Evolutionary conservation across 92 coral and sea anemone species (phyloP), one percentile per base, ranked within the genome.

Genomic region (Paramuricea clavata): DNA sequence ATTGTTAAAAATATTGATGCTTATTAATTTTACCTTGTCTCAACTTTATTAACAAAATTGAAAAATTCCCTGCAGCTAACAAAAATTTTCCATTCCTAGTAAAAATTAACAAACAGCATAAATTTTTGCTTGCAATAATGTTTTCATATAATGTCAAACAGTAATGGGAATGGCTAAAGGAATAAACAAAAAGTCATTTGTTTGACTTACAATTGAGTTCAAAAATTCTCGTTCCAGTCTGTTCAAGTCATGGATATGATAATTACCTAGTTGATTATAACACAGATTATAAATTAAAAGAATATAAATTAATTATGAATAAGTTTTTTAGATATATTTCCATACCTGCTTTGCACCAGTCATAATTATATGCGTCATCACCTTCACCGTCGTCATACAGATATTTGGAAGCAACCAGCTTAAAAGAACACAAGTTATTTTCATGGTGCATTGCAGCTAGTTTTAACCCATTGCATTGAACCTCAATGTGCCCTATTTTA

Each of bases 381-480:
- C 91, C 98, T 81, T 96, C 99, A 41, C 99, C 99, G 49, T 96
- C 99, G 72, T 96, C 99, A 86, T 96, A 96, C 83, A 96, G 81
- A 70, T 96, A 96, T 83, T 96, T 96, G 8, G 99, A 96, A 33
- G 99, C 99, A n/a, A 96, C 94, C 95, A 96, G 87, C 98, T 95
- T 52, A 9, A 74, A 69, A 25, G 33, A 27, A 59, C 68, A 23
- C n/a, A n/a, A n/a, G n/a, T n/a, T n/a, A n/a, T n/a, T n/a, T n/a
- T n/a, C n/a, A n/a, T n/a, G n/a, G n/a, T n/a, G n/a, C n/a, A n/a
- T n/a, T n/a, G n/a, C n/a, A n/a, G n/a, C n/a, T n/a, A n/a, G n/a
- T n/a, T n/a, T n/a, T n/a, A n/a, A n/a, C n/a, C n/a, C n/a, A n/a
- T n/a, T n/a, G n/a, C n/a, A n/a, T n/a, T n/a, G n/a, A n/a, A n/a